A percentile compares a stretch with the other conserved stretches of the same genome.
phyloP scores from a whole-genome alignment of 1,140 invertebrate species.

The Neodiprion pinetum region DNA sequence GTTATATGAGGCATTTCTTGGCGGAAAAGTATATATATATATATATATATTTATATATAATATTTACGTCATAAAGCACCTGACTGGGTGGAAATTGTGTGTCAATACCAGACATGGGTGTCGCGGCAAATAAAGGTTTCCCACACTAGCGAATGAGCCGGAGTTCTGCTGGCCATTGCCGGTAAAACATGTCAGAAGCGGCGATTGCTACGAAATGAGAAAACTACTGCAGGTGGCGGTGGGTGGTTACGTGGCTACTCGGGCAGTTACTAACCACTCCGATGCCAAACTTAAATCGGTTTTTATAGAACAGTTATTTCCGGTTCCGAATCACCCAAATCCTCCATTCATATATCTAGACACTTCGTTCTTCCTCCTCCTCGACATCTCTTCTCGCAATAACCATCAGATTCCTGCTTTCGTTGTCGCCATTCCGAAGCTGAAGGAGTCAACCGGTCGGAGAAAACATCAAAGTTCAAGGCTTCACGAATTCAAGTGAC shows the following conservation, averaged over 20 bases:
- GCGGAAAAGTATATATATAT: background rate
- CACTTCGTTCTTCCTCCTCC: no score
- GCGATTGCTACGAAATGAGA: slow-evolving; percentile 1
- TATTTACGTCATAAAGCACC: background rate
- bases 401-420: no score
- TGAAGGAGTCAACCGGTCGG: background rate
- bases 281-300: background rate
- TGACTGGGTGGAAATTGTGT: slow-evolving; percentile 7
- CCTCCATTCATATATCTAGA: no score
- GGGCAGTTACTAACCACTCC: background rate
- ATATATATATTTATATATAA: no score
- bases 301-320: background rate
- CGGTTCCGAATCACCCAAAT: background rate
- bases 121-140: background rate
- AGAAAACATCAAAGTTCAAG: background rate
- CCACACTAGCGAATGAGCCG: background rate
- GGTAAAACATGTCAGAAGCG: slow-evolving; percentile 4
- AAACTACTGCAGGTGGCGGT: background rate
- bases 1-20: background rate
- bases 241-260: background rate
- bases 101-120: slow-evolving; percentile 5
- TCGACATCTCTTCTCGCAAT: no score
- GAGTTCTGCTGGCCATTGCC: background rate
- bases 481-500: background rate
- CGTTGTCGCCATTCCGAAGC: no score